Evolutionary conservation across 2,113 vertebrate species (phyloP).

Genomic region (Misgurnus anguillicaudatus): DNA sequence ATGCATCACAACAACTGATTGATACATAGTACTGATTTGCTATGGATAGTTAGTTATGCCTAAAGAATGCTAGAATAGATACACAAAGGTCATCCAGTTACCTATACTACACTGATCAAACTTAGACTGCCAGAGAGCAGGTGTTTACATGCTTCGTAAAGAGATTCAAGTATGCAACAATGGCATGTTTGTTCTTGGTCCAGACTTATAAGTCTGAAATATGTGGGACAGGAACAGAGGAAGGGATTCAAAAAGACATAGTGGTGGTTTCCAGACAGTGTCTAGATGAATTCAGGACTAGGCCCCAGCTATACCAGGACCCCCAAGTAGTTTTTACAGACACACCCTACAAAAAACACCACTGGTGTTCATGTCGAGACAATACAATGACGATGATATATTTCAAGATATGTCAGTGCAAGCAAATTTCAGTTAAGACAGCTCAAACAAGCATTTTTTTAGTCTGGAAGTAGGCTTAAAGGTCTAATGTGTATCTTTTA

Average conservation of each 20-base stretch:
- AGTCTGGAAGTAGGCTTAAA: no score
- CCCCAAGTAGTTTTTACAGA: no score
- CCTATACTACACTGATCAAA: background rate
- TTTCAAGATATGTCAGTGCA: no score
- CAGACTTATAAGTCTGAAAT: background rate
- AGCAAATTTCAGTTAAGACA: no score
- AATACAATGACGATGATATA: no score
- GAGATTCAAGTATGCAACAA: background rate
- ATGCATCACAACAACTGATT: constrained; percentile 27
- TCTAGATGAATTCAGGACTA: no score
- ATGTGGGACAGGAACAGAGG: background rate
- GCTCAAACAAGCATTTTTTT: no score
- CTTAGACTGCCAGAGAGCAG: background rate
- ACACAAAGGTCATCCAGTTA: constrained; percentile 17
- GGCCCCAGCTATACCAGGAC: no score
- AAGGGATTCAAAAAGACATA: background rate
- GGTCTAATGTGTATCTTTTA: no score
- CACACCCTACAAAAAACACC: no score
- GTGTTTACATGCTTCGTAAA: background rate
- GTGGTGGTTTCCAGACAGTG: no score
- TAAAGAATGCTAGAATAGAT: background rate
- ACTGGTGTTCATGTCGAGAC: no score
- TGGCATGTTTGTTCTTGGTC: background rate
- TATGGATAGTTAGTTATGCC: background rate
- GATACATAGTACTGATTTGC: constrained; percentile 17